A percentile compares a stretch with the other conserved stretches of the same genome.
Conservation (phyloP, 2,888 invertebrate species). For the Lottia gigantea region DNA sequence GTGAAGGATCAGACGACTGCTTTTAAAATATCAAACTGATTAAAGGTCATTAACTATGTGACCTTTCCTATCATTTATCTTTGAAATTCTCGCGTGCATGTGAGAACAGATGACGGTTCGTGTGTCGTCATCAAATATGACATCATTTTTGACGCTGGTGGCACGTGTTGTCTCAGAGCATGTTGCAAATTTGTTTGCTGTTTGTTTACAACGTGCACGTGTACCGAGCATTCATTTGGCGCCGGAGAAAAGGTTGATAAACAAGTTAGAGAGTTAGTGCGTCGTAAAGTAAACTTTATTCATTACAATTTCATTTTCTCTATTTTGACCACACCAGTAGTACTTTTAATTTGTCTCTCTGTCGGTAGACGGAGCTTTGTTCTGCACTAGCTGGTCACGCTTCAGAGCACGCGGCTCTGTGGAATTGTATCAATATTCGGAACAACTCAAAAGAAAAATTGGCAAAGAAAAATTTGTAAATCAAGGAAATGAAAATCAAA, state of each 20-base stretch:
- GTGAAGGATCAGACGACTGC: neutral
- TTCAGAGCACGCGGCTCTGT: neutral
- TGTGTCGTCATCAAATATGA: constrained; percentile 11
- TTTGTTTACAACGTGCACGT: constrained; percentile 7
- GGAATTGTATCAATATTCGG: constrained; percentile 1
- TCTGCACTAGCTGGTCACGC: constrained; percentile 1
- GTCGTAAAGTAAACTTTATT: constrained; percentile 8
- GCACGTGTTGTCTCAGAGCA: neutral
- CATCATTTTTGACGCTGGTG: neutral
- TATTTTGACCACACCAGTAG: neutral
- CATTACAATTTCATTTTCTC: neutral
- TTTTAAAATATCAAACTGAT: constrained; percentile 8
- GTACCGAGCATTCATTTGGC: neutral
- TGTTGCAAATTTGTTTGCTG: constrained; percentile 10
- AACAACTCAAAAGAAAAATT: neutral
- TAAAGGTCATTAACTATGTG: constrained; percentile 1
- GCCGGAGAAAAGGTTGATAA: neutral
- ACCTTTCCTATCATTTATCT: constrained; percentile 1
- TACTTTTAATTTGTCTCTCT: neutral
- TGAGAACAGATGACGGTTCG: constrained; percentile 8
- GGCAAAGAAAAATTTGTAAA: neutral
- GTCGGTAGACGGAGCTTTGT: constrained; percentile 6
- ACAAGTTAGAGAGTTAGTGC: neutral
- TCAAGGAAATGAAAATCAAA: no score
- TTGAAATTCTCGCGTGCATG: constrained; percentile 6